Conservation (phyloP, 2,888 invertebrate genomes). For the Brachypalpus laphriformis region DNA sequence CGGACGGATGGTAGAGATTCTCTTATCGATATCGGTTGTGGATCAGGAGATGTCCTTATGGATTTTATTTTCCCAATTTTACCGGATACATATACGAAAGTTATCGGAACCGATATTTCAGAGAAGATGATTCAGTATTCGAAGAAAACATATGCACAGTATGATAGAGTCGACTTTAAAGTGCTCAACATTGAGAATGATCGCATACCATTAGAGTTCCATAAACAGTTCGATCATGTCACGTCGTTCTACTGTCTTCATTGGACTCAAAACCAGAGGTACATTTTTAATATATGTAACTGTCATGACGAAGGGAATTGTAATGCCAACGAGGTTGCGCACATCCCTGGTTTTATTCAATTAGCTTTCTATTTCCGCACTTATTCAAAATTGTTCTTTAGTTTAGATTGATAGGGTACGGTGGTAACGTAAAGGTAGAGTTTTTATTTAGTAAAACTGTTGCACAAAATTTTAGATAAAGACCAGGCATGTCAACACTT, state of each 20-base stretch:
- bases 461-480: no score
- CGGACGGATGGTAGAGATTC: constrained; percentile 83
- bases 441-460: no score
- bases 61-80: constrained; percentile 86
- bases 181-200: constrained; percentile 84
- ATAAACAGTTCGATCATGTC: constrained; percentile 86
- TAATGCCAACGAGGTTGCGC: no score
- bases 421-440: no score
- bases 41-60: constrained; percentile 88
- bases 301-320: neutral
- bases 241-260: constrained; percentile 92
- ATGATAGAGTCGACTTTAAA: constrained; percentile 81
- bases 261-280: constrained; percentile 90
- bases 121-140: constrained; percentile 87
- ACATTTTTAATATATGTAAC: constrained; percentile 74
- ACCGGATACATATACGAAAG: constrained; percentile 83
- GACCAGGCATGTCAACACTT: neutral
- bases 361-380: no score
- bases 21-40: constrained; percentile 89
- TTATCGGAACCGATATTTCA: constrained; percentile 89
- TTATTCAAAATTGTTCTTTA: no score
- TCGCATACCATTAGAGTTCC: constrained; percentile 83
- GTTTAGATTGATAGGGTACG: no score
- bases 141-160: constrained; percentile 83
- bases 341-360: constrained; percentile 75